Evolutionary conservation across 2,888 invertebrate species (phyloP), one percentile per base, ranked within the genome.

Genomic region (Lydus trimaculatus): DNA sequence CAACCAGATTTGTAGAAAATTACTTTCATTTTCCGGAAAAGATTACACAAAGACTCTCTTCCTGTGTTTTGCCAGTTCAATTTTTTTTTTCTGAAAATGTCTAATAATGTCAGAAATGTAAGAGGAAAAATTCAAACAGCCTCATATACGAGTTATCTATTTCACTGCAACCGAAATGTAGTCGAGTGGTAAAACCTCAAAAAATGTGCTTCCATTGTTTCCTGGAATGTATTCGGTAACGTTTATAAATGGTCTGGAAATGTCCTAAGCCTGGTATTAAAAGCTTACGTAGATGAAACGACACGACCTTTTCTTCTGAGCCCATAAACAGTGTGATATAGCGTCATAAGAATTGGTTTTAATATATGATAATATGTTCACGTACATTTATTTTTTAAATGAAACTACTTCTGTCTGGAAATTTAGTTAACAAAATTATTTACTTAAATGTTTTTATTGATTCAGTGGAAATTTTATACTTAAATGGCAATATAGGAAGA

Each of bases 401-500:
- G 15, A 36, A 36, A 43, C 17, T n/a, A n/a, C 20, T 48, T 68
- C 66, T 52, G 63, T 66, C 63, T 58, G 59, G 48, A 39, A 15
- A 39, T 39, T 13, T 39, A n/a, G 39, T 15, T 39, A 39, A n/a
- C n/a, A 15, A n/a, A 15, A 43, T n/a, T 17, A 43, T 17, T 43
- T 43, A n/a, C 5, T 43, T n/a, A 43, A 17, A 43, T 43, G 43
- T 17, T 43, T 17, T n/a, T 8, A 43, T 43, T 43, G n/a, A 43
- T n/a, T 17, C 6, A 17, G 4, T 3, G 17, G 6, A 5, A 43
- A 43, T 43, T 66, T 62, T 64, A 63, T 64, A 66, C 74, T 75
- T 79, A 79, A 81, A 77, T 80, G 79, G 79, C 80, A 78, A 80
- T 80, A 80, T 81, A 76, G 78, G 8, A 77, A 76, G 78, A 79